Evolutionary conservation across 2,888 invertebrate genomes (phyloP).

Genomic region (Chelonus formosanus): DNA sequence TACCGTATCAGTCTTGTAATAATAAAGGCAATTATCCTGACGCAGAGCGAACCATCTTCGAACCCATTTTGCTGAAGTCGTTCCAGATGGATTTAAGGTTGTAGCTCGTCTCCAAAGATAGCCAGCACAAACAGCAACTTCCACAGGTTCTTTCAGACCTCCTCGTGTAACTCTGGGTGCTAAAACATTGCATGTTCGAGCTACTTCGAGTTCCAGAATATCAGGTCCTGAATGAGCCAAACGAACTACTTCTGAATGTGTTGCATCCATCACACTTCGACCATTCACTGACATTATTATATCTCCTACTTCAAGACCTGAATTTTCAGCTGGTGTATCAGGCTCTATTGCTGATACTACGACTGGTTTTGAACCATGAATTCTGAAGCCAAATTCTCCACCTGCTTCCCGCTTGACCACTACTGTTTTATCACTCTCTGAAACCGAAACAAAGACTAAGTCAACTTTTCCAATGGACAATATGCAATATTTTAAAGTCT

Average conservation of each 20-base stretch:
- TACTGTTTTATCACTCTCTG: slow-evolving; percentile 90
- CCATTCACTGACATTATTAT: slow-evolving; percentile 92
- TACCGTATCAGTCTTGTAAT: slow-evolving; percentile 91
- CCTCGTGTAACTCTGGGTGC: slow-evolving; percentile 73
- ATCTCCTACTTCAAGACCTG: slow-evolving; percentile 92
- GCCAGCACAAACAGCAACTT: slow-evolving; percentile 72
- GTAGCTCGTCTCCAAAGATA: slow-evolving; percentile 80
- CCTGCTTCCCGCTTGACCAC: slow-evolving; percentile 80
- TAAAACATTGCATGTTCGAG: slow-evolving; percentile 84
- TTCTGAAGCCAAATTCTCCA: slow-evolving; percentile 93
- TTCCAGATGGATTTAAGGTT: slow-evolving; percentile 67
- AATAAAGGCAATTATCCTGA: slow-evolving; percentile 92
- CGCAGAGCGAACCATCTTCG: slow-evolving; percentile 91
- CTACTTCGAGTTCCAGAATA: slow-evolving; percentile 86
- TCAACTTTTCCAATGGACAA: no score
- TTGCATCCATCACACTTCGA: slow-evolving; percentile 88
- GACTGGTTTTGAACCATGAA: slow-evolving; percentile 95
- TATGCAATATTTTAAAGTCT: no score
- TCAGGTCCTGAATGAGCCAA: slow-evolving; percentile 90
- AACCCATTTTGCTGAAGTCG: slow-evolving; percentile 77
- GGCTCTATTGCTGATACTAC: slow-evolving; percentile 95
- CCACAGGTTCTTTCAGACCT: slow-evolving; percentile 65
- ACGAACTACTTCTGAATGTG: slow-evolving; percentile 92
- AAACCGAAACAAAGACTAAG: slow-evolving; percentile 43
- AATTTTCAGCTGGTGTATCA: slow-evolving; percentile 91